These are phyloP conservation scores for Equus quagga DNA, from an alignment of 2,113 vertebrate species.

Conservation along the genomic window DNA sequence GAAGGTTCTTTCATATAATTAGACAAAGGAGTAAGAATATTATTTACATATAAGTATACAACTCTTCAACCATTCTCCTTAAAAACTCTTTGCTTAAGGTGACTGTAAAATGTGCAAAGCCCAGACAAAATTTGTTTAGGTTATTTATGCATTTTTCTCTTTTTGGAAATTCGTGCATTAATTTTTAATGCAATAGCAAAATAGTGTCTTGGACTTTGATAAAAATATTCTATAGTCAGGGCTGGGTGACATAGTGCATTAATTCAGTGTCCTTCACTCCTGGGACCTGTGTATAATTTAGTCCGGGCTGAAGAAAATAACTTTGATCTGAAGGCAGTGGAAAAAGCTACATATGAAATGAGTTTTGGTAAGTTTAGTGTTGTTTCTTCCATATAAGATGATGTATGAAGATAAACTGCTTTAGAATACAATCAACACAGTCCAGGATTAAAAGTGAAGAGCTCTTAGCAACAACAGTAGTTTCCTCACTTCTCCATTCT, in stretches of 20 bases:
- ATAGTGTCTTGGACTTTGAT: constrained; percentile 86
- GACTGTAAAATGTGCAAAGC: constrained; percentile 71
- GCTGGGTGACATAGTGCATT: constrained; percentile 90
- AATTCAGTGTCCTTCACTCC: constrained; percentile 92
- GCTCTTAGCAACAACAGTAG: constrained; percentile 65
- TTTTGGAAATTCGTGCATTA: constrained; percentile 87
- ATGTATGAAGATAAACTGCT: constrained; percentile 87
- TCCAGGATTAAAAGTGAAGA: constrained; percentile 82
- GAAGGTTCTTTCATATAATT: constrained; percentile 74
- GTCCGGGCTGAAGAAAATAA: constrained; percentile 91
- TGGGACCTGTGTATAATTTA: constrained; percentile 91
- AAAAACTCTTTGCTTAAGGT: constrained; percentile 64
- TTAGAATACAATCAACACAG: constrained; percentile 81
- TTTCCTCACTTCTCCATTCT: constrained; percentile 58
- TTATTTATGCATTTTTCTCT: constrained; percentile 83
- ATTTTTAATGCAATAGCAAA: constrained; percentile 91
- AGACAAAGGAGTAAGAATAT: constrained; percentile 79
- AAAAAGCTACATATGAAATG: constrained; percentile 90
- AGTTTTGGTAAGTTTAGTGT: constrained; percentile 87
- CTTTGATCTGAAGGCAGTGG: constrained; percentile 89
- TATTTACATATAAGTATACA: constrained; percentile 80
- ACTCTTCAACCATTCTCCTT: constrained; percentile 69
- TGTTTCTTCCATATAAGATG: constrained; percentile 86
- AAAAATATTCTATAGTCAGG: constrained; percentile 88
- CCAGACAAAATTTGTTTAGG: constrained; percentile 80